Evolutionary conservation across 2,888 invertebrate species (phyloP), one percentile per base, ranked within the genome.

Genomic region (Agriopis marginaria): DNA sequence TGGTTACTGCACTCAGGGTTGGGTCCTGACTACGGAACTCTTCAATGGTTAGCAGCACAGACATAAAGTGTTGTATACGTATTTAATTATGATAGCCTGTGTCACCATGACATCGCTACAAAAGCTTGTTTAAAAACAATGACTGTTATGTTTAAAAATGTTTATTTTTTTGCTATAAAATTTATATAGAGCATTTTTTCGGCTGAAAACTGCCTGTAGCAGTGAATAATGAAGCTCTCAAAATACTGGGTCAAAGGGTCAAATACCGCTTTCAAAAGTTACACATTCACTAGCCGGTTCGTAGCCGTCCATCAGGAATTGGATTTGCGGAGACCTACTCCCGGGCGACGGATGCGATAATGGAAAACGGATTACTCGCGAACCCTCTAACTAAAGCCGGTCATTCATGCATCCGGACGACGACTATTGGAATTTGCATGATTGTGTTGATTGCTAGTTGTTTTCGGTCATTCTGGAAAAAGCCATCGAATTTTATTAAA

Each of bases 361-460:
- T 88, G 87, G 88, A 86, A 87, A 88, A 84, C 78, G 89, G 87
- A 88, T 88, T 88, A 87, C 79, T 74, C 72, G 77, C 74, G 78
- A 81, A 82, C 82, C 80, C 80, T 79, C 79, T 82, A 77, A 80
- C 83, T 82, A 80, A 80, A 84, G 78, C 82, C 74, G 58, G 74
- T 75, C 64, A 69, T 69, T 69, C 68, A 63, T 65, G 58, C 66
- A 32, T 61, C 47, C 53, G 12, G 45, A 55, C 39, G 58, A 45
- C 59, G 12, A 63, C 60, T 68, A 10, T 66, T 59, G 62, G 50
- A 59, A 65, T 70, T 71, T 71, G 60, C 67, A 67, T 66, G 70
- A 62, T 56, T 55, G 62, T 63, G 66, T 66, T 58, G 45, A 60
- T 64, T 56, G 59, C 61, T 40, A 53, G 11, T 32, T 51, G 51